phyloP scores from a whole-genome alignment of 2,113 vertebrate species.

The Nansenia antarctica region DNA sequence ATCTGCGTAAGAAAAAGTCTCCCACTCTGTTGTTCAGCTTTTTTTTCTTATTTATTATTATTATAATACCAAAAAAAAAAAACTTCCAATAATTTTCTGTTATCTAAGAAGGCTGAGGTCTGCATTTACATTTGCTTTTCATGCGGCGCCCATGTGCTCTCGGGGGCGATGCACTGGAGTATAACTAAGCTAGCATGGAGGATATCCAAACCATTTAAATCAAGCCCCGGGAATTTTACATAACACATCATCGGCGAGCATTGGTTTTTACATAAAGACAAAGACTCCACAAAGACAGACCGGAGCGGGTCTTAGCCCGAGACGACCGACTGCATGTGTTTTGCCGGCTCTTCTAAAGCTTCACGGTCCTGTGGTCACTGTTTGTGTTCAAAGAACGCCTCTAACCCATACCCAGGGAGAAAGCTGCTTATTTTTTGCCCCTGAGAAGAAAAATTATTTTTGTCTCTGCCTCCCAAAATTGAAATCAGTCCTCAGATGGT shows the following conservation, averaged over 20 bases:
- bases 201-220: slow-evolving; percentile 80
- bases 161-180: slow-evolving; percentile 78
- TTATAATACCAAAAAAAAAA: slow-evolving; percentile 66
- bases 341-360: slow-evolving; percentile 75
- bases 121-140: slow-evolving; percentile 78
- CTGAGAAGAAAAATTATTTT: slow-evolving; percentile 30
- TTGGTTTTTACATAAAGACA: slow-evolving; percentile 83
- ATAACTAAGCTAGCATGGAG: slow-evolving; percentile 83
- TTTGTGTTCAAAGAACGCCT: slow-evolving; percentile 75
- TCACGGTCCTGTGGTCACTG: slow-evolving; percentile 79
- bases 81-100: slow-evolving; percentile 75
- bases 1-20: slow-evolving; percentile 73
- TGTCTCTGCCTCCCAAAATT: slow-evolving; percentile 42
- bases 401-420: slow-evolving; percentile 67
- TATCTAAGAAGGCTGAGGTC: slow-evolving; percentile 70
- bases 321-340: slow-evolving; percentile 70
- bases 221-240: slow-evolving; percentile 80
- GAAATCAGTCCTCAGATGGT: slow-evolving; percentile 37
- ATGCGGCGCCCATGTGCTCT: slow-evolving; percentile 68
- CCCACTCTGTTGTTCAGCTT: slow-evolving; percentile 42
- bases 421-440: slow-evolving; percentile 69
- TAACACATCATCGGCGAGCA: slow-evolving; percentile 81
- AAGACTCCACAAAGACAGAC: slow-evolving; percentile 74
- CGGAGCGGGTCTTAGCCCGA: slow-evolving; percentile 72
- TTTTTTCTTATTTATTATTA: slow-evolving; percentile 72